phyloP scores from a whole-genome alignment of 2,888 invertebrate species.

The Acronicta aceris region DNA sequence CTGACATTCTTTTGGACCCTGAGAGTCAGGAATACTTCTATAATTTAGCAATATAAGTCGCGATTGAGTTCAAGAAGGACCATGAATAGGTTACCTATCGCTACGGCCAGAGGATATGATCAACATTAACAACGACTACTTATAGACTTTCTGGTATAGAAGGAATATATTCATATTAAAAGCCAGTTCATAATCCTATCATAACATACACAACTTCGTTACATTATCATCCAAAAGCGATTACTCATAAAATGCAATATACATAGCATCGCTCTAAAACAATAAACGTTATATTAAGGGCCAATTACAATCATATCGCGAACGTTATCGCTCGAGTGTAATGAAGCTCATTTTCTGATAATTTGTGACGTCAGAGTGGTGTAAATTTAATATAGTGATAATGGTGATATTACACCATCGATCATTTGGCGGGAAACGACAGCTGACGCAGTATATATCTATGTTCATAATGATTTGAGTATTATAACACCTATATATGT shows the following conservation, averaged over 20 bases:
- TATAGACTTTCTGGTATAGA: not conserved
- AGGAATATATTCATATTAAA: not conserved
- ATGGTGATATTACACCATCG: constrained; percentile 51
- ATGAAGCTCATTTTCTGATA: constrained; percentile 59
- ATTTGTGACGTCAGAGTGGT: constrained; percentile 52
- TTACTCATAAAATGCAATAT: constrained; percentile 31
- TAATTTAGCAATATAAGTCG: too few species aligned
- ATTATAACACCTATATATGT: constrained; percentile 2
- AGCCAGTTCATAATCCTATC: constrained; percentile 8
- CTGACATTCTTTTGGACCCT: too few species aligned
- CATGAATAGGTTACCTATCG: too few species aligned
- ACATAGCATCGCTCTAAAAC: constrained; percentile 42
- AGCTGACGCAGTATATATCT: constrained; percentile 38
- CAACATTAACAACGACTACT: too few species aligned
- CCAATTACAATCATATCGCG: constrained; percentile 49
- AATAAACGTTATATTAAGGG: constrained; percentile 47
- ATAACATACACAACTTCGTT: constrained; percentile 18
- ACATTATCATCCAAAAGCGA: constrained; percentile 30
- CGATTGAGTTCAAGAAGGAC: too few species aligned
- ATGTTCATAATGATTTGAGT: constrained; percentile 2
- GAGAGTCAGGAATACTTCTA: too few species aligned
- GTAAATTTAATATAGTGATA: constrained; percentile 56
- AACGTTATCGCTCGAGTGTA: constrained; percentile 49
- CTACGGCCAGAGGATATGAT: too few species aligned
- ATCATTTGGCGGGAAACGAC: constrained; percentile 53